Percentiles rank a stretch among this genome's conserved stretches.
These are phyloP conservation scores for Myodes glareolus DNA, from an alignment of 2,113 vertebrate genomes.

Conservation along the genomic window DNA sequence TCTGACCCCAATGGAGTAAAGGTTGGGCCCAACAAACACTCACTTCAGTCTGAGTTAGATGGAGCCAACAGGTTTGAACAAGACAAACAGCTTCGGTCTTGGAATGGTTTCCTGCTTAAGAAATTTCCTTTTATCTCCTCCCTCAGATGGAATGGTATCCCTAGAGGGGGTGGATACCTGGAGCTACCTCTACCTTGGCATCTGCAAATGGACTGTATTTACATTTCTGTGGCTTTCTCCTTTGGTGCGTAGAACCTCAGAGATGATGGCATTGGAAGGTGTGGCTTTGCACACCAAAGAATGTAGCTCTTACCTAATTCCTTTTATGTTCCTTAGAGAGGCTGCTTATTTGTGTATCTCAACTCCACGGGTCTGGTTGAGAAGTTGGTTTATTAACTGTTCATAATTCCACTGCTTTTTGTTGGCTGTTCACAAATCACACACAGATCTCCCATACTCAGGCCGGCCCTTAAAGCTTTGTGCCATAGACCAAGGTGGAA, in stretches of 20 bases:
- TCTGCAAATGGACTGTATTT: slow-evolving; percentile 71
- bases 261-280: slow-evolving; percentile 61
- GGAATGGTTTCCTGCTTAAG: slow-evolving; percentile 73
- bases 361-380: not conserved
- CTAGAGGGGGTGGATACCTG: slow-evolving; percentile 69
- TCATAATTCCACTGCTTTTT: not conserved
- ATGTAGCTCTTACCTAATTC: slow-evolving; percentile 2
- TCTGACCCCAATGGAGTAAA: slow-evolving; percentile 67
- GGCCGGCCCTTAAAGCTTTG: not conserved
- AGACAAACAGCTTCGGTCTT: slow-evolving; percentile 69
- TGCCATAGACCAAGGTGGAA: not conserved
- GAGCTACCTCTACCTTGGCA: slow-evolving; percentile 41
- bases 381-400: not conserved
- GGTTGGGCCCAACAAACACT: slow-evolving; percentile 70
- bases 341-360: slow-evolving; percentile 5
- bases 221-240: slow-evolving; percentile 76
- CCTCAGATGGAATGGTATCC: slow-evolving; percentile 78
- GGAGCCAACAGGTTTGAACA: slow-evolving; percentile 74
- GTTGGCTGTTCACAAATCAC: not conserved
- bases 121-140: slow-evolving; percentile 72
- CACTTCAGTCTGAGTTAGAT: slow-evolving; percentile 32
- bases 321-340: slow-evolving; percentile 36
- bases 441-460: not conserved
- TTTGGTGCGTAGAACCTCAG: slow-evolving; percentile 25
- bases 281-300: slow-evolving; percentile 60